Conservation (phyloP, 2,113 vertebrate genomes). For the Trichechus manatus region DNA sequence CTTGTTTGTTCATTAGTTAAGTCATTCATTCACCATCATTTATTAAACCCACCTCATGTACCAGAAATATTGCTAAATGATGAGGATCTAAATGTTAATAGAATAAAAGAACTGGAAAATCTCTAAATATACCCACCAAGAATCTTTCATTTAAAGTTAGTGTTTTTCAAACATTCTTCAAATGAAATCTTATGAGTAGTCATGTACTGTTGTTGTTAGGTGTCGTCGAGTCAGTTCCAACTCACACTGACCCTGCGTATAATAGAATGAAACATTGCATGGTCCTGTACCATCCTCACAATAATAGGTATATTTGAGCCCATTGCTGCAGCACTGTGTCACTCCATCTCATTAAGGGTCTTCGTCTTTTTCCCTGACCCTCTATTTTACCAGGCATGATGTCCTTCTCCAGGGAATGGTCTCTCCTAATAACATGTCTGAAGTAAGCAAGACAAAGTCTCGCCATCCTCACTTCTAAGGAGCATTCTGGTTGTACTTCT, state of each 20-base stretch:
- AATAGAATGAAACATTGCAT: too few relatives aligned
- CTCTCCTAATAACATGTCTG: too few relatives aligned
- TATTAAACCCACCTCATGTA: background rate
- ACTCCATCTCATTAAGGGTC: background rate
- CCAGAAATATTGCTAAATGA: constrained; percentile 32
- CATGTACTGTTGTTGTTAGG: background rate
- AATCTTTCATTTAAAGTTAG: background rate
- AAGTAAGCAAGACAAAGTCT: too few relatives aligned
- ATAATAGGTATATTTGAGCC: too few relatives aligned
- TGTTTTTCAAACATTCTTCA: background rate
- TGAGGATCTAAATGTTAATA: background rate
- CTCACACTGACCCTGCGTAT: too few relatives aligned
- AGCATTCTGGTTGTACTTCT: background rate
- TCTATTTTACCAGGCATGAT: background rate
- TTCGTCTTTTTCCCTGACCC: background rate
- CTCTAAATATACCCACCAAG: background rate
- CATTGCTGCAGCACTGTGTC: background rate
- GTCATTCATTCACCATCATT: constrained; percentile 11
- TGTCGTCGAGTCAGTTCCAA: background rate
- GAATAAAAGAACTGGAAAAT: background rate
- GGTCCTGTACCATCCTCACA: too few relatives aligned
- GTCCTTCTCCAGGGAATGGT: too few relatives aligned
- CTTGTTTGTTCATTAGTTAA: background rate
- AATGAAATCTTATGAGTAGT: background rate
- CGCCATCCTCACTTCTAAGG: too few relatives aligned